Conservation (phyloP, 1,140 invertebrate species). For the Heliconius congener region DNA sequence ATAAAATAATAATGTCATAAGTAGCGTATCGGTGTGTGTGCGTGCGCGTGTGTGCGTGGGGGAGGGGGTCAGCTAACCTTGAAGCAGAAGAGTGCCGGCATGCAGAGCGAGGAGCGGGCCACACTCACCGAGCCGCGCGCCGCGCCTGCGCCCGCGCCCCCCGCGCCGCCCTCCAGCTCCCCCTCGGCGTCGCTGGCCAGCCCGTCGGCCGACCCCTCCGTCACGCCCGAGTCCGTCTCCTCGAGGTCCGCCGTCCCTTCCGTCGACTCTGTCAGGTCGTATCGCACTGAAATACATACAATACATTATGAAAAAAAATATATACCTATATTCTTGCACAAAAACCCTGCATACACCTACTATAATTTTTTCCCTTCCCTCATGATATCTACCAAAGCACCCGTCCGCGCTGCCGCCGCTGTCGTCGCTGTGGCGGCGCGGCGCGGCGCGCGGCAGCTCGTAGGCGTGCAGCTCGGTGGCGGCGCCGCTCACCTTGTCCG, state of each 20-base stretch:
- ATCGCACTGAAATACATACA: background rate
- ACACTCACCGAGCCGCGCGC: slow-evolving; percentile 84
- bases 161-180: slow-evolving; percentile 25
- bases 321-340: too few species aligned
- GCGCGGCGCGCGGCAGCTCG: slow-evolving; percentile 60
- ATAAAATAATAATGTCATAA: too few species aligned
- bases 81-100: slow-evolving; percentile 89
- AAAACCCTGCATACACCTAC: too few species aligned
- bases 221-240: slow-evolving; percentile 36
- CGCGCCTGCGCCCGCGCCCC: slow-evolving; percentile 35
- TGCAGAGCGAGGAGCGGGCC: slow-evolving; percentile 85
- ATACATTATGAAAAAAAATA: too few species aligned
- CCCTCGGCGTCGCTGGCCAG: slow-evolving; percentile 35
- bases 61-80: slow-evolving; percentile 82
- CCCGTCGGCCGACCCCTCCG: slow-evolving; percentile 24
- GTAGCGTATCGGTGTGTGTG: background rate
- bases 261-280: background rate
- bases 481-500: slow-evolving; percentile 52
- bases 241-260: slow-evolving; percentile 20
- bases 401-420: background rate
- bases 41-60: slow-evolving; percentile 38
- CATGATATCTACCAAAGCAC: too few species aligned
- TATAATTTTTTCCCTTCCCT: too few species aligned
- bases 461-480: slow-evolving; percentile 77
- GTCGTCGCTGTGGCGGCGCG: slow-evolving; percentile 24